Evolutionary conservation across 2,113 vertebrate genomes (phyloP), one percentile per base, ranked within the genome.

Genomic region (Oreamnos americanus): DNA sequence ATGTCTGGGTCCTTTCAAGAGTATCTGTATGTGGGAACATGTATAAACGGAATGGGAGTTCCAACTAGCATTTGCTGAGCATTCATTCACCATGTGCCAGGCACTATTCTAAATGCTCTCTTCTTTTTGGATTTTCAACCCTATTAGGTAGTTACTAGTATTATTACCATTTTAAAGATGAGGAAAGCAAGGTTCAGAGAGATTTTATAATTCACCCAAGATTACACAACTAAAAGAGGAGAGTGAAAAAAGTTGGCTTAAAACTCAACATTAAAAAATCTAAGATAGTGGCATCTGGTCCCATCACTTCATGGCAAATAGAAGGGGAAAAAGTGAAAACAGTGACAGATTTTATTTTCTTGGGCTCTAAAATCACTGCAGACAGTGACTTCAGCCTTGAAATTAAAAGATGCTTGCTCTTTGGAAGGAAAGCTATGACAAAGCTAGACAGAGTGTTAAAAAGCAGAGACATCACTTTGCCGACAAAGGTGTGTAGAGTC

Each of bases 111-210:
- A 55, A 94, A 86, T 84, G 79, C 62, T 90, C 67, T 83, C 26
- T 90, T 47, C 39, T 74, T 19, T 91, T 82, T 83, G n/a, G 11
- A 82, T 94, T 87, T 92, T 93, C 47, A 97, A 51, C 62, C n/a
- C 25, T 64, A 45, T 21, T 53, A 91, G 57, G 28, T 78, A 83
- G 60, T 51, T 76, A 51, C 83, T 43, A 58, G 45, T 76, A 60
- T 57, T 84, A 55, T 14, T 49, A 55, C 45, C 49, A 94, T 94
- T 92, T 78, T 92, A 92, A 90, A 84, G 57, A 94, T 83, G 23
- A 90, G 19, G 55, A 94, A 90, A 95, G 23, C 13, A 39, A 96
- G 71, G 30, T 81, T 26, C 49, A 90, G 62, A 62, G 43, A 85
- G 60, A 82, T 86, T 47, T 83, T 64, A 47, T 53, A 93, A 85